phyloP scores from a whole-genome alignment of 2,797 vertebrate genomes.

The Xenopus petersii region DNA sequence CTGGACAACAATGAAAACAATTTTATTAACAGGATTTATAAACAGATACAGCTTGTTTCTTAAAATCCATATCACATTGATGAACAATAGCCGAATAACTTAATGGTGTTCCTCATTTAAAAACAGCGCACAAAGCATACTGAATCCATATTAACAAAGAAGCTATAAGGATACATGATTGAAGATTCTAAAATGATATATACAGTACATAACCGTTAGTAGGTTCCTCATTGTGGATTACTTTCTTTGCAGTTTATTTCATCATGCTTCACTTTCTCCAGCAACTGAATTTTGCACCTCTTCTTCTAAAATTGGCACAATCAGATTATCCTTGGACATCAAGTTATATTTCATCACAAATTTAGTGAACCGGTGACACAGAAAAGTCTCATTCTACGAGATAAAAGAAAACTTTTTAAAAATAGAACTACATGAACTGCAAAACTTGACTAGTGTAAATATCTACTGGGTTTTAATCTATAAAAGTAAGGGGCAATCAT shows the following conservation, averaged over 20 bases:
- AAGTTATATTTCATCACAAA: constrained; percentile 99
- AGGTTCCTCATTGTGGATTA: constrained; percentile 55
- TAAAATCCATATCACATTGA: constrained; percentile 70
- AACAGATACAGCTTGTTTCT: constrained; percentile 69
- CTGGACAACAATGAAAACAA: constrained; percentile 69
- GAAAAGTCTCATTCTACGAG: constrained; percentile 91
- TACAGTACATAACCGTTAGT: constrained; percentile 69
- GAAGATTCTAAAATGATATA: constrained; percentile 73
- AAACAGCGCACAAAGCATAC: constrained; percentile 70
- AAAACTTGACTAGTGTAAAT: too few species aligned
- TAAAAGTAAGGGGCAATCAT: too few species aligned
- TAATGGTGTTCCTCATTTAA: constrained; percentile 64
- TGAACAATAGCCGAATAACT: constrained; percentile 72
- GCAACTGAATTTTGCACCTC: constrained; percentile 79
- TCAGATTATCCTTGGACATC: constrained; percentile 99
- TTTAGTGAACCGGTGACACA: constrained; percentile 98
- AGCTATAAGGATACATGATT: constrained; percentile 69
- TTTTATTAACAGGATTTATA: constrained; percentile 76
- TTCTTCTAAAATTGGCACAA: constrained; percentile 97
- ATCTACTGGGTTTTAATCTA: too few species aligned
- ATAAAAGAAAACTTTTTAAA: constrained; percentile 21
- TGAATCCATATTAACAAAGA: constrained; percentile 68
- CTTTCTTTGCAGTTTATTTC: constrained; percentile 47
- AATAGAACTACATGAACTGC: too few species aligned
- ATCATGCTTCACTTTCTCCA: constrained; percentile 93